phyloP scores from a whole-genome alignment of 1,140 invertebrate species.

The Drosophila varians region DNA sequence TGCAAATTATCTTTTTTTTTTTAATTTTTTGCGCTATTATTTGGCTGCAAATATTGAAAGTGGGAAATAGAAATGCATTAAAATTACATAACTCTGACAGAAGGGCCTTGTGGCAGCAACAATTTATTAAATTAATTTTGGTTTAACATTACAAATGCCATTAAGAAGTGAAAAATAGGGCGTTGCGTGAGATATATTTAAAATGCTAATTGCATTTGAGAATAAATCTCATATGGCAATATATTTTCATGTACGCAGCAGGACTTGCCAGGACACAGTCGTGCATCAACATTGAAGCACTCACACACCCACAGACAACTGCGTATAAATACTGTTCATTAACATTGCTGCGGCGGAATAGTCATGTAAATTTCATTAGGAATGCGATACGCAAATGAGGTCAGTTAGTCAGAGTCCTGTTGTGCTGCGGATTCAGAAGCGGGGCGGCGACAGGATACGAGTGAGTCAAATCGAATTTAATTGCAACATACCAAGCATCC shows the following conservation, averaged over 20 bases:
- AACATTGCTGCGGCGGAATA: slow-evolving; percentile 36
- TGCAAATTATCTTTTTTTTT: not conserved
- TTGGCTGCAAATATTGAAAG: slow-evolving; percentile 13
- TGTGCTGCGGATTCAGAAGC: not conserved
- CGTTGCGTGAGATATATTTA: slow-evolving; percentile 50
- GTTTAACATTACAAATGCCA: slow-evolving; percentile 62
- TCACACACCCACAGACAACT: slow-evolving; percentile 4
- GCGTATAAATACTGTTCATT: slow-evolving; percentile 60
- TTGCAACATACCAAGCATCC: slow-evolving; percentile 38
- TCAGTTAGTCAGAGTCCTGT: slow-evolving; percentile 27
- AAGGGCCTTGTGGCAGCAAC: not conserved
- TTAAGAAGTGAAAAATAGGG: slow-evolving; percentile 42
- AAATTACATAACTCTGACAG: slow-evolving; percentile 18
- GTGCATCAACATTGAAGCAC: slow-evolving; percentile 9
- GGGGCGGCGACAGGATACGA: slow-evolving; percentile 1
- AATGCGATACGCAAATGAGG: slow-evolving; percentile 45
- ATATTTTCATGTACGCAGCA: slow-evolving; percentile 2
- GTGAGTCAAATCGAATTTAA: slow-evolving; percentile 27
- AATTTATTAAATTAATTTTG: slow-evolving; percentile 62
- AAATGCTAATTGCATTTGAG: slow-evolving; percentile 76
- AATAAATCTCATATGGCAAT: slow-evolving; percentile 66
- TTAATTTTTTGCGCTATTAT: not conserved
- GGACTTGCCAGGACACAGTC: not conserved
- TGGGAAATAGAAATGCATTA: slow-evolving; percentile 47
- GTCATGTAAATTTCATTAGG: slow-evolving; percentile 54